Evolutionary conservation across 2,113 vertebrate genomes (phyloP).

Genomic region (Menidia beryllina): DNA sequence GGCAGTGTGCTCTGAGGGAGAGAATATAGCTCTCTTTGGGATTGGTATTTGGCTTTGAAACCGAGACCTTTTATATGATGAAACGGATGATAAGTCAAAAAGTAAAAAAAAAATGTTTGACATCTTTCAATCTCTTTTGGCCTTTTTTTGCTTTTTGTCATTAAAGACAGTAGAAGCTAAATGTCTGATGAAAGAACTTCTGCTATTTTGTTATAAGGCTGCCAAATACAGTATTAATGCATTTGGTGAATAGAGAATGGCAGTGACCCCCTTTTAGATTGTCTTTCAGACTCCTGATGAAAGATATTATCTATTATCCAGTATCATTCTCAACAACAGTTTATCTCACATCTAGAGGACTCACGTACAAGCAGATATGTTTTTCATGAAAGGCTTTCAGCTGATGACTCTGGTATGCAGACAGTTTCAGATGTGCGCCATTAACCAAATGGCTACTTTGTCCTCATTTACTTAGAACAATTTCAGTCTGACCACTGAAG

Average conservation of each 20-base stretch:
- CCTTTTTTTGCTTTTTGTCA: background rate
- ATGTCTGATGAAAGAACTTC: background rate
- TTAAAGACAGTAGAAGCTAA: background rate
- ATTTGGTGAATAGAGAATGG: background rate
- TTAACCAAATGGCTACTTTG: no score
- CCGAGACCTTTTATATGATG: constrained; percentile 8
- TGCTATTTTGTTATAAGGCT: background rate
- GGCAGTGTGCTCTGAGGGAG: background rate
- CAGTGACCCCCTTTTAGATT: no score
- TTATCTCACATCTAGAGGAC: background rate
- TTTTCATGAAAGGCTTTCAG: background rate
- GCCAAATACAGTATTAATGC: background rate
- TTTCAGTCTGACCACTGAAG: no score
- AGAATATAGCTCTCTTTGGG: background rate
- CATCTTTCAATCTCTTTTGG: background rate
- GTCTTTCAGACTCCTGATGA: background rate
- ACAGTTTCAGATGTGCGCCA: no score
- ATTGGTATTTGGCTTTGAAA: constrained; percentile 4
- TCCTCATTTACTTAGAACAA: no score
- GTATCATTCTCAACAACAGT: background rate
- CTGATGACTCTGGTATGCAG: background rate
- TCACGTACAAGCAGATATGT: background rate
- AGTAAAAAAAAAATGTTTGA: background rate
- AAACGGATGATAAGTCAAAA: background rate
- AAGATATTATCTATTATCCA: background rate